A percentile compares a stretch with the other conserved stretches of the same genome.
phyloP scores from a whole-genome alignment of 2,113 vertebrate genomes.

The Orycteropus afer region DNA sequence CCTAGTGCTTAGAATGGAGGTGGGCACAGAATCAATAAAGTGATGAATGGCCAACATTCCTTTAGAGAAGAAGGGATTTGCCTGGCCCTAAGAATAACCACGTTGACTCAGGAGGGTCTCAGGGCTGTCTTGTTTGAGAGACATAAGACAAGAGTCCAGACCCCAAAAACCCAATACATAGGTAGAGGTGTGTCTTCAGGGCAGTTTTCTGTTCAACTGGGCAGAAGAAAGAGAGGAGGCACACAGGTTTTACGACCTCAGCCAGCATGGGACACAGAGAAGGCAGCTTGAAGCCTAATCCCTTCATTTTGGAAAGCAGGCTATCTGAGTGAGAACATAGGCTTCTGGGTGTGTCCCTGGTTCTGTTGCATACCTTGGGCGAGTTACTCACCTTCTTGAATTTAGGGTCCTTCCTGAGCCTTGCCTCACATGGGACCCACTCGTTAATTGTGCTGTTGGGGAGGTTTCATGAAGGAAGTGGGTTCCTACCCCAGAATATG shows the following conservation, averaged over 20 bases:
- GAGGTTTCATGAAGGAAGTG: not conserved
- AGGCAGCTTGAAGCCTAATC: not conserved
- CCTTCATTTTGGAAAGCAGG: not conserved
- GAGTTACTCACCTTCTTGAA: not conserved
- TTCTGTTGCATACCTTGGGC: too few species aligned
- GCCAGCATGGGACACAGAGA: not conserved
- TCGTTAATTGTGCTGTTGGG: accelerated
- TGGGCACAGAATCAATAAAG: not conserved
- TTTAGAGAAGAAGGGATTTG: not conserved
- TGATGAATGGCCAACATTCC: not conserved
- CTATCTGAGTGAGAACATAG: not conserved
- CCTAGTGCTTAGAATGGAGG: not conserved
- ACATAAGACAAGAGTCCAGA: not conserved
- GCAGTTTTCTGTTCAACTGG: not conserved
- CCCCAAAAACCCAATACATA: not conserved
- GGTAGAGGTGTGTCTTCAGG: not conserved
- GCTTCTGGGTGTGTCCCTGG: not conserved
- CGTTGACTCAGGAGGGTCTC: not conserved
- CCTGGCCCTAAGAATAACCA: not conserved
- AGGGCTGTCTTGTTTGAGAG: not conserved
- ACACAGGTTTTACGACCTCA: not conserved
- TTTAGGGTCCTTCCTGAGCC: not conserved
- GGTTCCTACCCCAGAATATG: not conserved
- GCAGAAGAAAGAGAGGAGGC: not conserved
- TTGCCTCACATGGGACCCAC: not conserved